Evolutionary conservation across 2,797 vertebrate species (phyloP).

Genomic region (Pseudochromis fuscus): DNA sequence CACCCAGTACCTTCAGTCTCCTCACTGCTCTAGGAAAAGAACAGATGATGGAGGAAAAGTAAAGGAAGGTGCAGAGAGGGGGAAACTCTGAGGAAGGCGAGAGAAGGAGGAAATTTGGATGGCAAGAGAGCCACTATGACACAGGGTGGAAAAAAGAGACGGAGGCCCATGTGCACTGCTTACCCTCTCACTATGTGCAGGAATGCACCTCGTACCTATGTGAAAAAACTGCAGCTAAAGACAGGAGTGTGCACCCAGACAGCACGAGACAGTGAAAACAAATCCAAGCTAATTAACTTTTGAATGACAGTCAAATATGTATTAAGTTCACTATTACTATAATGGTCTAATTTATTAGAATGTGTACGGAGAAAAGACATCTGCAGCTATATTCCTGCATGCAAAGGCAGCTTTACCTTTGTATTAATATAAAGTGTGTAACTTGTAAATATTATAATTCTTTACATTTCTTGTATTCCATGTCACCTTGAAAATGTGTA

Average conservation of each 20-base stretch:
- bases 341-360: too few species aligned
- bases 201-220: conserved; percentile 75
- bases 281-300: conserved; percentile 34
- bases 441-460: too few species aligned
- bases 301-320: background rate
- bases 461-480: too few species aligned
- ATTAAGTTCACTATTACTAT: too few species aligned
- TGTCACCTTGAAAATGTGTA: too few species aligned
- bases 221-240: conserved; percentile 67
- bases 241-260: conserved; percentile 36
- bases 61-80: conserved; percentile 15
- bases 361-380: too few species aligned
- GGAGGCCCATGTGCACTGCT: conserved; percentile 52
- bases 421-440: too few species aligned
- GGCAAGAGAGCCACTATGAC: conserved; percentile 7
- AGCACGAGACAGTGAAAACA: conserved; percentile 37
- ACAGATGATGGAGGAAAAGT: conserved; percentile 23
- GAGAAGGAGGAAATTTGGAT: conserved; percentile 19
- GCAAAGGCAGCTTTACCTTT: too few species aligned
- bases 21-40: conserved; percentile 24
- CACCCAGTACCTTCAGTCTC: conserved; percentile 1
- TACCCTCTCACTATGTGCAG: conserved; percentile 61
- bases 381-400: too few species aligned
- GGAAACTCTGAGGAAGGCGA: conserved; percentile 18
- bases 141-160: conserved; percentile 40